phyloP scores from a whole-genome alignment of 2,888 invertebrate species.

The Cinara cedri region DNA sequence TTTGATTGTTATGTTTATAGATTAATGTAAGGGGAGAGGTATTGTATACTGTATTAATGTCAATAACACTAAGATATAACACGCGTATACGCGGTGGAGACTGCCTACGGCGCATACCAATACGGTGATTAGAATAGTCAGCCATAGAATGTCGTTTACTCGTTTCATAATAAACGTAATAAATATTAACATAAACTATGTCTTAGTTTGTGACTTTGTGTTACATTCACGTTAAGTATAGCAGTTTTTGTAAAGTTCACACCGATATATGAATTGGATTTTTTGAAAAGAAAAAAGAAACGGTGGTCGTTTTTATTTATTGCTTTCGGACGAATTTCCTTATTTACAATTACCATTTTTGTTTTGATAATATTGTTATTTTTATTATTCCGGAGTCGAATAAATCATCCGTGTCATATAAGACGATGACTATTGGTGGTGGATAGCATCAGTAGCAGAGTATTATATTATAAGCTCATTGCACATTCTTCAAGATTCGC shows the following conservation, averaged over 20 bases:
- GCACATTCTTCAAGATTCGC: slow-evolving; percentile 40
- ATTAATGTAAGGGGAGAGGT: no score
- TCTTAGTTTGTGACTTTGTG: no score
- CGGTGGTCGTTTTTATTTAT: slow-evolving; percentile 27
- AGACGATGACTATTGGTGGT: neutral
- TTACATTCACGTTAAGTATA: no score
- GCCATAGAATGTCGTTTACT: no score
- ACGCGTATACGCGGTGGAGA: no score
- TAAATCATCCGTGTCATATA: slow-evolving; percentile 39
- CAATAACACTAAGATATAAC: no score
- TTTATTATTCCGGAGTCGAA: slow-evolving; percentile 26
- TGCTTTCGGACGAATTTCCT: slow-evolving; percentile 29
- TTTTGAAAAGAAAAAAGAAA: neutral
- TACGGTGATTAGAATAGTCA: no score
- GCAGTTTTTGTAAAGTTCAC: neutral
- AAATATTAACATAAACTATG: no score
- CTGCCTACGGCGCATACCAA: no score
- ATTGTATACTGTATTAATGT: no score
- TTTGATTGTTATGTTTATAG: no score
- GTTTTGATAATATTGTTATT: slow-evolving; percentile 40
- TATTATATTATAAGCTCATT: slow-evolving; percentile 16
- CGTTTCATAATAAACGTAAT: no score
- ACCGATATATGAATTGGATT: neutral
- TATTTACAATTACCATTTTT: slow-evolving; percentile 32
- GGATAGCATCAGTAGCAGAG: neutral